Conservation (phyloP, 35 echinoderm and acorn worm species). For the Chiridota heheva region DNA sequence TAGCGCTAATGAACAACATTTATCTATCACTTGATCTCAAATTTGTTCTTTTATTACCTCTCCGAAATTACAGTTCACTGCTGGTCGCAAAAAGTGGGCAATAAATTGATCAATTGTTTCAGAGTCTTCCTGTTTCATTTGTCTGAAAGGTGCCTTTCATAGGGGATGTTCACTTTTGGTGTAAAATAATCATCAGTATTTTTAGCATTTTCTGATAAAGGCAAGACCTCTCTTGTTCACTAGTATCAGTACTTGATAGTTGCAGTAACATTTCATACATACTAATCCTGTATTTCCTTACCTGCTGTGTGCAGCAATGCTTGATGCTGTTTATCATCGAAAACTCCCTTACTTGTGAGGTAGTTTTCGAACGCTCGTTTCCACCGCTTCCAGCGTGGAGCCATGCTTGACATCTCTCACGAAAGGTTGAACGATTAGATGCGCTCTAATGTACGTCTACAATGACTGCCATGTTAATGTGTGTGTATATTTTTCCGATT, state of each 20-base stretch:
- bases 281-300: constrained; percentile 15
- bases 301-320: constrained; percentile 20
- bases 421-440: neutral
- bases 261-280: too few relatives aligned
- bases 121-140: constrained; percentile 41
- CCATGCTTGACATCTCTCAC: neutral
- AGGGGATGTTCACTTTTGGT: constrained; percentile 55
- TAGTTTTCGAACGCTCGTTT: constrained; percentile 25
- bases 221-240: too few relatives aligned
- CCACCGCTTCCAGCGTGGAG: constrained; percentile 15
- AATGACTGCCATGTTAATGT: neutral
- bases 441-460: neutral
- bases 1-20: constrained; percentile 50
- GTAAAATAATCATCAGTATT: constrained; percentile 48
- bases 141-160: constrained; percentile 60
- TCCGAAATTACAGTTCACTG: neutral
- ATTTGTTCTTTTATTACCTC: constrained; percentile 29
- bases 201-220: constrained; percentile 34
- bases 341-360: constrained; percentile 2
- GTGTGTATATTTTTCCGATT: neutral
- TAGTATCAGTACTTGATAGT: too few relatives aligned
- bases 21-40: constrained; percentile 50
- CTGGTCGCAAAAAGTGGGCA: constrained; percentile 13
- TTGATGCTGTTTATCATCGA: neutral
- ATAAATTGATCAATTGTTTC: constrained; percentile 65